A percentile compares a stretch with the other conserved stretches of the same genome.
These are phyloP conservation scores for Callimico goeldii DNA, from an alignment of 2,797 vertebrate species.

Conservation along the genomic window DNA sequence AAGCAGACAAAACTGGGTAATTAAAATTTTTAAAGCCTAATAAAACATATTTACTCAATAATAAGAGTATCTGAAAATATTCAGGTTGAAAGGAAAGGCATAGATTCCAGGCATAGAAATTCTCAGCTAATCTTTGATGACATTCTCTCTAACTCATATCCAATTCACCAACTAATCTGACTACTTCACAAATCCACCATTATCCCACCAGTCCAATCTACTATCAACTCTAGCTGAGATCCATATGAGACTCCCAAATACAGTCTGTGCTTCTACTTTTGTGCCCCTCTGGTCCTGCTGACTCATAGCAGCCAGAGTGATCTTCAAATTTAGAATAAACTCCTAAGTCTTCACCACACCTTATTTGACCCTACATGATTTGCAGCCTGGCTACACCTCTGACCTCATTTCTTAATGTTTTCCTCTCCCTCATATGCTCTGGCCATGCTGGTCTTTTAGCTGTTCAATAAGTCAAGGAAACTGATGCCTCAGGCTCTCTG, in stretches of 20 bases:
- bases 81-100: background rate
- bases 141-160: background rate
- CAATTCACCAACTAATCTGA: background rate
- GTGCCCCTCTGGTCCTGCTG: too few relatives aligned
- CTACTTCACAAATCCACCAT: background rate
- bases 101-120: background rate
- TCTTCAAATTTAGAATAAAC: background rate
- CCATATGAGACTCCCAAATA: background rate
- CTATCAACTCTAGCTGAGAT: background rate
- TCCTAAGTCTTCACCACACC: background rate
- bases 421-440: background rate
- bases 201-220: background rate
- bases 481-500: too few relatives aligned
- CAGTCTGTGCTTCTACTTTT: background rate
- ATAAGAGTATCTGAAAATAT: conserved; percentile 11
- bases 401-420: background rate
- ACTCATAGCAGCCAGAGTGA: background rate
- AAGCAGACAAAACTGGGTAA: background rate
- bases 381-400: background rate
- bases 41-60: background rate
- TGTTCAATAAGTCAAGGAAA: background rate
- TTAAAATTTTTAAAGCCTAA: background rate
- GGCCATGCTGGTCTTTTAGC: background rate
- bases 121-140: background rate
- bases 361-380: accelerated